Evolutionary conservation across 2,797 vertebrate genomes (phyloP).

Genomic region (Manis crassicaudata): DNA sequence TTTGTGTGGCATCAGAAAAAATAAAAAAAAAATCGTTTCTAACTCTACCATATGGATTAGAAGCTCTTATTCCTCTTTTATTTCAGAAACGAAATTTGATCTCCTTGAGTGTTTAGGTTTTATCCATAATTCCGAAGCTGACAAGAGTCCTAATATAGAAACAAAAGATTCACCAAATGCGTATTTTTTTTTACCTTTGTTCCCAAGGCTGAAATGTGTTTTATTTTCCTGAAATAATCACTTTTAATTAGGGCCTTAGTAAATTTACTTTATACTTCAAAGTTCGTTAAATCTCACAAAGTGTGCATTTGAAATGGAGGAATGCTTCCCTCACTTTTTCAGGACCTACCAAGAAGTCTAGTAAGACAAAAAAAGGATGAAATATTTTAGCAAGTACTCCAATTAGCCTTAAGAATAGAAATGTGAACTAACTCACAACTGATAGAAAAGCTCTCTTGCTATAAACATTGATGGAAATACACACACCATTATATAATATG

Average conservation of each 20-base stretch:
- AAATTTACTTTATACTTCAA: constrained; percentile 7
- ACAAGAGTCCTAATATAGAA: neutral
- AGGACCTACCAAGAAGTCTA: neutral
- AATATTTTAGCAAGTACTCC: neutral
- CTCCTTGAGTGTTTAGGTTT: neutral
- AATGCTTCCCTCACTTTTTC: neutral
- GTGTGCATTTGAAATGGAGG: neutral
- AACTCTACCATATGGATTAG: neutral
- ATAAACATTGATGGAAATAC: neutral
- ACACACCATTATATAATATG: neutral
- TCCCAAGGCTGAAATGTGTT: neutral
- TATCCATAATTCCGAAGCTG: neutral
- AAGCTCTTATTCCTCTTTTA: neutral
- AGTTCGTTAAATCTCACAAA: neutral
- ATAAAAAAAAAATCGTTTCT: neutral
- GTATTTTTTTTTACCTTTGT: neutral
- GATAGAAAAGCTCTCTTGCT: neutral
- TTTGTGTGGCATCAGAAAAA: neutral
- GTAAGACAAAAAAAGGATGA: neutral
- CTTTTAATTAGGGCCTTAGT: neutral
- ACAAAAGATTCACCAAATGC: neutral
- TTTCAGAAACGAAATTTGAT: neutral
- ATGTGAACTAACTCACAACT: neutral
- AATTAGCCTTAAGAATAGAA: neutral
- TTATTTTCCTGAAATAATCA: neutral